Percentiles rank a stretch among this genome's conserved stretches.
Evolutionary conservation across 1,140 invertebrate species (phyloP).

Genomic region (Drosophila grimshawi): DNA sequence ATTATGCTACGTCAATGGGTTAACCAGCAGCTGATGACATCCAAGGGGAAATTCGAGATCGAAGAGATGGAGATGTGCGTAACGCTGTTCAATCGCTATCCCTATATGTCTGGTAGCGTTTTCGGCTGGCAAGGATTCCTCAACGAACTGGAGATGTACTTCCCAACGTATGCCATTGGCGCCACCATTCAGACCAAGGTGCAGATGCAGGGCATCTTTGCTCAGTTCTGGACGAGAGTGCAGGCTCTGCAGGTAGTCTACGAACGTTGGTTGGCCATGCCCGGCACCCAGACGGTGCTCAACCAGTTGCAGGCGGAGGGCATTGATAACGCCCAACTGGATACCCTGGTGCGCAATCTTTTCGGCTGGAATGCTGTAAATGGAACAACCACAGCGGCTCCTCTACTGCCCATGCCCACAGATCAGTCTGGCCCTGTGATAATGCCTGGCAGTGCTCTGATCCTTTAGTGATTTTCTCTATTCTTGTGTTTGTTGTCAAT

Average conservation of each 20-base stretch:
- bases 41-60: slow-evolving; percentile 55
- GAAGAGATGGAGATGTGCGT: slow-evolving; percentile 64
- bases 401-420: slow-evolving; percentile 33
- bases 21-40: slow-evolving; percentile 58
- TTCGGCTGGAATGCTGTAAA: slow-evolving; percentile 63
- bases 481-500: slow-evolving; percentile 18
- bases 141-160: slow-evolving; percentile 69
- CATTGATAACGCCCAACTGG: slow-evolving; percentile 60
- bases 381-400: slow-evolving; percentile 35
- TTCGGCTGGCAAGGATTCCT: slow-evolving; percentile 76
- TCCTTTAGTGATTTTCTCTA: slow-evolving; percentile 17
- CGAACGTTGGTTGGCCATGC: slow-evolving; percentile 64
- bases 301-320: slow-evolving; percentile 57
- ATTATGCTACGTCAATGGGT: slow-evolving; percentile 65
- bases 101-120: slow-evolving; percentile 70
- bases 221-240: slow-evolving; percentile 66
- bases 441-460: slow-evolving; percentile 32
- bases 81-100: slow-evolving; percentile 62
- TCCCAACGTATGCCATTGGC: slow-evolving; percentile 56
- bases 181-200: slow-evolving; percentile 68
- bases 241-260: slow-evolving; percentile 58
- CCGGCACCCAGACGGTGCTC: slow-evolving; percentile 52
- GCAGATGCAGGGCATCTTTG: slow-evolving; percentile 58
- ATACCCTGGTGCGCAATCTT: slow-evolving; percentile 62
- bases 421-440: slow-evolving; percentile 49